Conservation (phyloP, 2,797 vertebrate genomes). For the Sebastes diaconus region DNA sequence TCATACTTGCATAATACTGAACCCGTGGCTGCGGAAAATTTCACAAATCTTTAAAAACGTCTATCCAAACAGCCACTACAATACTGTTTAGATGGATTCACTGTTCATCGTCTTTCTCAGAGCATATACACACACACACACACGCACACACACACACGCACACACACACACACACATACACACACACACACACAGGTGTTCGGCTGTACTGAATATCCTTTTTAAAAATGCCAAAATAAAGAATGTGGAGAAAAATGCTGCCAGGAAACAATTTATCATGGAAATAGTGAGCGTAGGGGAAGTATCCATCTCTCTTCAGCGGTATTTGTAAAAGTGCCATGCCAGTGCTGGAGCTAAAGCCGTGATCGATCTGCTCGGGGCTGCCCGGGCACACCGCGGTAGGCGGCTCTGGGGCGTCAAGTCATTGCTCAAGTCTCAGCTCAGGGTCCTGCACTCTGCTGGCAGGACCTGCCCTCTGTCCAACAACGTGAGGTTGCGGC, state of each 20-base stretch:
- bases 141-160: too few relatives aligned
- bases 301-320: conserved; percentile 68
- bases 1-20: background rate
- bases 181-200: conserved; percentile 2
- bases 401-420: conserved; percentile 54
- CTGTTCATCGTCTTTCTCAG: conserved; percentile 7
- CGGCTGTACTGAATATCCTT: conserved; percentile 28
- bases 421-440: conserved; percentile 66
- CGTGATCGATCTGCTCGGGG: conserved; percentile 72
- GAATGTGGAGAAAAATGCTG: conserved; percentile 53
- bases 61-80: background rate
- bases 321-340: conserved; percentile 73
- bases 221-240: conserved; percentile 47
- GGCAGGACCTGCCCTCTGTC: conserved; percentile 51
- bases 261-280: conserved; percentile 66
- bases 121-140: background rate
- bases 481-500: conserved; percentile 35
- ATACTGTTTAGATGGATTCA: conserved; percentile 14
- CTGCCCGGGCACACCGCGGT: conserved; percentile 44
- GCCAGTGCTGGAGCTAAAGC: conserved; percentile 53
- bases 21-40: background rate
- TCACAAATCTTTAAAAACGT: conserved; percentile 14
- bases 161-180: too few relatives aligned
- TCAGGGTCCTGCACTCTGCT: conserved; percentile 59
- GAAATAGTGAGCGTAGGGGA: conserved; percentile 53